These are phyloP conservation scores for Drosophila varians DNA, from an alignment of 1,140 invertebrate species.

Conservation along the genomic window DNA sequence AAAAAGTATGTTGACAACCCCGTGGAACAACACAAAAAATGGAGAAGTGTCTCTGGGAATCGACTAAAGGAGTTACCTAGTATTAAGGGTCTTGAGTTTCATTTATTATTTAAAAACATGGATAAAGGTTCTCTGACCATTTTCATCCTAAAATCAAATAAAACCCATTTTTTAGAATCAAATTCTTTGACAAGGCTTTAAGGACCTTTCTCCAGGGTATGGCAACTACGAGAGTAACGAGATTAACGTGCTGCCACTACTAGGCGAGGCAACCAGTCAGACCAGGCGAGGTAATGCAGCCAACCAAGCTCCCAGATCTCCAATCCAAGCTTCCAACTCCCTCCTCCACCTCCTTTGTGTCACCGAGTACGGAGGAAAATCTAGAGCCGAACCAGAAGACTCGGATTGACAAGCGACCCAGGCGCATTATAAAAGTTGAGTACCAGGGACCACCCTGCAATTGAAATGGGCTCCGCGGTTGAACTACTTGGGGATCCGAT, in stretches of 20 bases:
- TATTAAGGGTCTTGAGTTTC: not conserved
- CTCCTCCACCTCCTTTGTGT: constrained; percentile 23
- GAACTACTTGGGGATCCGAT: constrained; percentile 37
- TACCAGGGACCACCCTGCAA: constrained; percentile 69
- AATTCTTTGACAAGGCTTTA: not conserved
- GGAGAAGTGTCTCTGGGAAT: not conserved
- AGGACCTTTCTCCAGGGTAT: not conserved
- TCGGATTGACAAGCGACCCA: constrained; percentile 64
- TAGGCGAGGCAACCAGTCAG: constrained; percentile 63
- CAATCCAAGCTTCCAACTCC: constrained; percentile 9
- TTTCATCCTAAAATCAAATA: no score
- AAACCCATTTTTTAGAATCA: not conserved
- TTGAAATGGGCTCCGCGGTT: constrained; percentile 73
- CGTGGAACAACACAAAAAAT: constrained; percentile 32
- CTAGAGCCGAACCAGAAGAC: constrained; percentile 24
- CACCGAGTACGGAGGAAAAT: constrained; percentile 6
- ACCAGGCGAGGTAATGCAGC: constrained; percentile 42
- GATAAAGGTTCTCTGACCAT: no score
- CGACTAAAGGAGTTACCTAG: constrained; percentile 1
- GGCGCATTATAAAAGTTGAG: constrained; percentile 70
- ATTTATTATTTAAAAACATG: no score
- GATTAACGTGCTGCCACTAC: constrained; percentile 76
- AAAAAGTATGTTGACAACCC: constrained; percentile 74
- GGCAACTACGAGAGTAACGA: constrained; percentile 50
- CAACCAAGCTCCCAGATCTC: constrained; percentile 25